Conservation (phyloP, 2,797 vertebrate genomes). For the Tamandua tetradactyla region DNA sequence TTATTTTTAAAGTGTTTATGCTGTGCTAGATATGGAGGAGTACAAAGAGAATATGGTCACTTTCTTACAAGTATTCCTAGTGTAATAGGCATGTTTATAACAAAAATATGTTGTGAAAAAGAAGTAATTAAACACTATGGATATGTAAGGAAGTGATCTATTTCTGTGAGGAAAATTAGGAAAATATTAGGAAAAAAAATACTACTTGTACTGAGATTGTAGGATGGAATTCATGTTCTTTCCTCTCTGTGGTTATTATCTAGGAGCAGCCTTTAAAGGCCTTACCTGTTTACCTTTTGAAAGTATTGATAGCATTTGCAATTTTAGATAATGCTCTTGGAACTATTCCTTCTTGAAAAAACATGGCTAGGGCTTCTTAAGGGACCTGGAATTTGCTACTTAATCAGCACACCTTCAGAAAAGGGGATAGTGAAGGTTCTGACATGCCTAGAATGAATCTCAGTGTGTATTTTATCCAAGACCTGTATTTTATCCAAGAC, state of each 20-base stretch:
- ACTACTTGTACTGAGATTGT: background rate
- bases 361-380: background rate
- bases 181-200: slow-evolving; percentile 41
- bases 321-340: slow-evolving; percentile 42
- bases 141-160: background rate
- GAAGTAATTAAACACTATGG: background rate
- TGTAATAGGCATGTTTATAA: background rate
- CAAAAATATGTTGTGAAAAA: background rate
- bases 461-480: background rate
- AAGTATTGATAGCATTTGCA: background rate
- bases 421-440: background rate
- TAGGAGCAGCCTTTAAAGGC: background rate
- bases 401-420: background rate
- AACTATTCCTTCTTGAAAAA: slow-evolving; percentile 39
- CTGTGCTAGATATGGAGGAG: background rate
- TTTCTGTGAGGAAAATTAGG: background rate
- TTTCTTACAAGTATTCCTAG: background rate
- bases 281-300: slow-evolving; percentile 42
- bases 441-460: background rate
- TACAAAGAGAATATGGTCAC: background rate
- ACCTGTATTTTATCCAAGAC: slow-evolving; percentile 4
- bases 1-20: slow-evolving; percentile 14
- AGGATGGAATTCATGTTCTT: background rate
- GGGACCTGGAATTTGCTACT: background rate
- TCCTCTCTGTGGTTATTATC: background rate